Conservation (phyloP, 2,888 invertebrate genomes). For the Copidosoma aretas region DNA sequence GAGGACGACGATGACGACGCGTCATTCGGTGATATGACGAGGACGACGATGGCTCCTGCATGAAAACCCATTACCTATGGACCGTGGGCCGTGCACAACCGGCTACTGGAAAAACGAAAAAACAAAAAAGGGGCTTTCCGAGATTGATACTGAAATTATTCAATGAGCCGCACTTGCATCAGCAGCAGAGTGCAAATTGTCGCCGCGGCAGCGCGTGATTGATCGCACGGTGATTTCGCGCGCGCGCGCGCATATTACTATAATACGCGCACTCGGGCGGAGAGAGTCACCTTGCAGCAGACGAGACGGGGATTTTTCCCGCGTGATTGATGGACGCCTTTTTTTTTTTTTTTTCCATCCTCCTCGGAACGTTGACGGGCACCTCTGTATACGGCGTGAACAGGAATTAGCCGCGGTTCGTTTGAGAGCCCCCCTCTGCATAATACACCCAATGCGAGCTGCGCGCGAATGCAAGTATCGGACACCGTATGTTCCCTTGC, state of each 20-base stretch:
- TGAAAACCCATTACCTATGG: not conserved
- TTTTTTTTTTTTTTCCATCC: constrained; percentile 10
- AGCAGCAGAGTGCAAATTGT: constrained; percentile 31
- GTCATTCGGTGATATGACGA: not conserved
- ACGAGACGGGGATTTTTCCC: constrained; percentile 22
- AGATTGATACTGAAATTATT: constrained; percentile 40
- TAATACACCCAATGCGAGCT: not conserved
- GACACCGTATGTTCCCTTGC: not conserved
- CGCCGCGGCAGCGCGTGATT: constrained; percentile 28
- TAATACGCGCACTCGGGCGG: no score
- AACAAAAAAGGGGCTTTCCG: not conserved
- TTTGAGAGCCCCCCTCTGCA: not conserved
- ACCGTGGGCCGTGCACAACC: no score
- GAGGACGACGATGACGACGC: not conserved
- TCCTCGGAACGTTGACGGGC: constrained; percentile 7
- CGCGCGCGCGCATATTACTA: not conserved
- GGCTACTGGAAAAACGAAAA: no score
- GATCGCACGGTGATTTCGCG: constrained; percentile 29
- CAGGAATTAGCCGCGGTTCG: constrained; percentile 26
- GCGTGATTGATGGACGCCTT: constrained; percentile 30
- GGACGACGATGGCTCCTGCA: not conserved
- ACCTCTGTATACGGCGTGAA: constrained; percentile 31
- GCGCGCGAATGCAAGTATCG: not conserved
- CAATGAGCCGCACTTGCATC: constrained; percentile 18
- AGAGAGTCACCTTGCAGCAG: constrained; percentile 17